Base-by-base conservation (phyloP, 1,140 invertebrate genomes). In the Cotesia typhae region DNA sequence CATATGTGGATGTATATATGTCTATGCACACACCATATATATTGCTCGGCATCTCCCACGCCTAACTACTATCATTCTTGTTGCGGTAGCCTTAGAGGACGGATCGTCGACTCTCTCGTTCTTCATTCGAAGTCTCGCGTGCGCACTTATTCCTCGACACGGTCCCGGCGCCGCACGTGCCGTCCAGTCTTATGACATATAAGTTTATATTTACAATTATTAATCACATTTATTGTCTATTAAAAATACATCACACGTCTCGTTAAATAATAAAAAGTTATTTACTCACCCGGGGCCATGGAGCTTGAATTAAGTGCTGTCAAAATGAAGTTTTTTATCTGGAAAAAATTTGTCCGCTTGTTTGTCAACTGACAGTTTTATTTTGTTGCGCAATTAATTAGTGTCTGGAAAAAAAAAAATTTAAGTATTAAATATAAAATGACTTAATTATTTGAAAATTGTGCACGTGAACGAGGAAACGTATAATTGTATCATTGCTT, bases 41-140 rank as follows among this genome's bases (percentile, higher is more conserved):
- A 76, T 76, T 76, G 59, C 65, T 60, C 53, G 28, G 60, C n/a
- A 38, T 76, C 75, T 76, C 75, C 75, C 75, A 76, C 75, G 75
- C 75, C 70, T 72, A 75, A 73, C 74, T 63, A 72, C 72, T 76
- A 76, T 76, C 75, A 76, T 76, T 76, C 75, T 74, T 70, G 75
- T 76, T 76, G 75, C 72, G 75, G 75, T 76, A 76, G 75, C 75
- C 72, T 76, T 74, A 72, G 75, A 72, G 75, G 72, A 73, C 72
- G 70, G 72, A 71, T 65, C 72, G 69, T 52, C 55, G 71, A 28
- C 67, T 67, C 72, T 47, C 28, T 66, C 63, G 53, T 53, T 66
- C 73, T 51, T 65, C 63, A 35, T 38, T 71, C 74, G 38, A 37
- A 57, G 41, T 41, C 71, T 64, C 74, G 74, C 74, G 74, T 69